Evolutionary conservation across 1,140 invertebrate genomes (phyloP).

Genomic region (Capitella teleta): DNA sequence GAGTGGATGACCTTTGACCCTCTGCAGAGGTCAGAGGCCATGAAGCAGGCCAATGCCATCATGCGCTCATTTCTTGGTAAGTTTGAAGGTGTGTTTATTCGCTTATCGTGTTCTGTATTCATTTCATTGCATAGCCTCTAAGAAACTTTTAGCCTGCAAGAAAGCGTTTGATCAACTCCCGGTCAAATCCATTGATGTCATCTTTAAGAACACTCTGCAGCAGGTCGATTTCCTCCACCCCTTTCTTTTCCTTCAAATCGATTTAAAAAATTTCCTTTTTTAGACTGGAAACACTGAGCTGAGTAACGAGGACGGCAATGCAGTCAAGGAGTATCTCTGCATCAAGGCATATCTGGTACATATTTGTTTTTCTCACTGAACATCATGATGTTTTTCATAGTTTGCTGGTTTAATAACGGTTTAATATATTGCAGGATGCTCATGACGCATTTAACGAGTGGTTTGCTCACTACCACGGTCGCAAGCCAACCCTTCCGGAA

Average conservation of each 20-base stretch:
- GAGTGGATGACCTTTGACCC: slow-evolving; percentile 78
- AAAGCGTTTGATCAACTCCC: slow-evolving; percentile 56
- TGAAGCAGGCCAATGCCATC: slow-evolving; percentile 79
- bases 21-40: slow-evolving; percentile 62
- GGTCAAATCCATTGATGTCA: slow-evolving; percentile 51
- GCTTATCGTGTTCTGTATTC: too few relatives aligned
- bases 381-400: background rate
- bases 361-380: background rate
- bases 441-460: slow-evolving; percentile 78
- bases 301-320: slow-evolving; percentile 38
- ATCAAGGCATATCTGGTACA: slow-evolving; percentile 43
- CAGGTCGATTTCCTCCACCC: slow-evolving; percentile 34
- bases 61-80: slow-evolving; percentile 65
- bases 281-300: slow-evolving; percentile 35
- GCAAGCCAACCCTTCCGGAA: slow-evolving; percentile 51
- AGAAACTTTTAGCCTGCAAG: slow-evolving; percentile 53
- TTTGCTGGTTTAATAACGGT: background rate
- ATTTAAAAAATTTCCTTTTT: slow-evolving; percentile 7
- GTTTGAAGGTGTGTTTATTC: too few relatives aligned
- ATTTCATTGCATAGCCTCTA: background rate
- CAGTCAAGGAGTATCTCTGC: slow-evolving; percentile 45
- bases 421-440: slow-evolving; percentile 49
- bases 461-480: slow-evolving; percentile 71
- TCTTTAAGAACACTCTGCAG: slow-evolving; percentile 47
- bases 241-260: slow-evolving; percentile 12